Percentiles rank a stretch among this genome's conserved stretches.
Conservation (phyloP, 1,140 invertebrate species). For the Hypsibius dujardini region DNA sequence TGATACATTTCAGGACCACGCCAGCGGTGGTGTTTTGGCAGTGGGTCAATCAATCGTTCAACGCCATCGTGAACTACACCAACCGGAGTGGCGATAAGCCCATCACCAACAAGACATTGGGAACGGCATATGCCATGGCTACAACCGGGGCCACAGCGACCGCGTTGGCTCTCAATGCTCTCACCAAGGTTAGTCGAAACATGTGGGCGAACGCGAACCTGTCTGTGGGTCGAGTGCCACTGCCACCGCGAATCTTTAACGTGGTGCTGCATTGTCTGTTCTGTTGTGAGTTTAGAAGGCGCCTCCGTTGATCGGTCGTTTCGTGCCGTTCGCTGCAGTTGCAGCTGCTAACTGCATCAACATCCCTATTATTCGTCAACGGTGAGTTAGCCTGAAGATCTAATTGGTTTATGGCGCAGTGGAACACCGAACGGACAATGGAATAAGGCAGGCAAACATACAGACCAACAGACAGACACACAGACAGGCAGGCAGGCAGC, state of each 20-base stretch:
- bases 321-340: conserved; percentile 92
- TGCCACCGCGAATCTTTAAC: too few relatives aligned
- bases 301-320: conserved; percentile 44
- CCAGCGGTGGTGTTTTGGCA: conserved; percentile 95
- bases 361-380: conserved; percentile 72
- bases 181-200: conserved; percentile 42
- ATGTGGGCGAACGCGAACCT: too few relatives aligned
- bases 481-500: too few relatives aligned
- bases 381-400: conserved; percentile 31
- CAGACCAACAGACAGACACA: too few relatives aligned
- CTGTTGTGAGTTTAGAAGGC: conserved; percentile 51
- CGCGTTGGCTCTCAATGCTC: conserved; percentile 53
- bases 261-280: too few relatives aligned
- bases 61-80: conserved; percentile 95
- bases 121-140: conserved; percentile 70
- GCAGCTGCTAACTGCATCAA: conserved; percentile 96
- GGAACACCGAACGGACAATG: too few relatives aligned
- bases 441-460: too few relatives aligned
- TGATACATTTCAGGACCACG: conserved; percentile 57
- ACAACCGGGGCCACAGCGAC: conserved; percentile 79
- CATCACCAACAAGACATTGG: conserved; percentile 61
- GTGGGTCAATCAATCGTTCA: conserved; percentile 98
- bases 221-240: too few relatives aligned
- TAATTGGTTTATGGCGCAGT: too few relatives aligned
- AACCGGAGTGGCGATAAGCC: conserved; percentile 89